Percentiles rank a stretch among this genome's conserved stretches.
phyloP scores from a whole-genome alignment of 2,888 invertebrate species.

The Maniola hyperantus region DNA sequence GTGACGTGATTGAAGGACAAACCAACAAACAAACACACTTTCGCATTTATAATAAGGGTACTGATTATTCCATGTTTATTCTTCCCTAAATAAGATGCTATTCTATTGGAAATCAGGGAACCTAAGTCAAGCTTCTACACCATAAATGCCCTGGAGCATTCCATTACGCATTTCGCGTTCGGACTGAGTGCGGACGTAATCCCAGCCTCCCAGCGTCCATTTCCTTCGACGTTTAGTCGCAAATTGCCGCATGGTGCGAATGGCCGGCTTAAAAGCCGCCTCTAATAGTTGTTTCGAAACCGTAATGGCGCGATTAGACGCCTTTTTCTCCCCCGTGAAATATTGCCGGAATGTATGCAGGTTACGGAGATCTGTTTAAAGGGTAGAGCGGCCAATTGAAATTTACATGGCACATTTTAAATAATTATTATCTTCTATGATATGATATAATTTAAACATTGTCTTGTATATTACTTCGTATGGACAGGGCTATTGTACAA shows the following conservation, averaged over 20 bases:
- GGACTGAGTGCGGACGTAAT: conserved; percentile 44
- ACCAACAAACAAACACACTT: too few relatives aligned
- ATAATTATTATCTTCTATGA: too few relatives aligned
- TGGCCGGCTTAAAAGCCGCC: conserved; percentile 43
- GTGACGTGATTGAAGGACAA: too few relatives aligned
- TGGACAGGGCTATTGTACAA: too few relatives aligned
- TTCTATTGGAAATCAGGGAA: background rate
- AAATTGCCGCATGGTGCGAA: conserved; percentile 47
- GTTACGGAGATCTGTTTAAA: background rate
- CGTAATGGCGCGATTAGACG: conserved; percentile 41
- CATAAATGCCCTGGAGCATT: conserved; percentile 33
- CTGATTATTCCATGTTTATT: too few relatives aligned
- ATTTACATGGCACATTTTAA: background rate
- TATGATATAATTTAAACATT: too few relatives aligned
- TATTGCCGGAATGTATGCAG: conserved; percentile 30
- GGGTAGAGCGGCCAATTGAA: background rate
- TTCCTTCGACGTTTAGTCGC: conserved; percentile 48
- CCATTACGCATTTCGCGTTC: conserved; percentile 37
- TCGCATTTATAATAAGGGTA: too few relatives aligned
- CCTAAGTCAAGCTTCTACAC: conserved; percentile 32
- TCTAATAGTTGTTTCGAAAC: conserved; percentile 43
- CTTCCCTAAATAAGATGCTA: background rate
- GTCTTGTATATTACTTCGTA: too few relatives aligned
- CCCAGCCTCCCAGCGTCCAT: conserved; percentile 47
- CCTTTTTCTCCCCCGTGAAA: conserved; percentile 34